These are phyloP conservation scores for Drosophila parthenogenetica DNA, from an alignment of 2,888 invertebrate genomes.

Conservation along the genomic window DNA sequence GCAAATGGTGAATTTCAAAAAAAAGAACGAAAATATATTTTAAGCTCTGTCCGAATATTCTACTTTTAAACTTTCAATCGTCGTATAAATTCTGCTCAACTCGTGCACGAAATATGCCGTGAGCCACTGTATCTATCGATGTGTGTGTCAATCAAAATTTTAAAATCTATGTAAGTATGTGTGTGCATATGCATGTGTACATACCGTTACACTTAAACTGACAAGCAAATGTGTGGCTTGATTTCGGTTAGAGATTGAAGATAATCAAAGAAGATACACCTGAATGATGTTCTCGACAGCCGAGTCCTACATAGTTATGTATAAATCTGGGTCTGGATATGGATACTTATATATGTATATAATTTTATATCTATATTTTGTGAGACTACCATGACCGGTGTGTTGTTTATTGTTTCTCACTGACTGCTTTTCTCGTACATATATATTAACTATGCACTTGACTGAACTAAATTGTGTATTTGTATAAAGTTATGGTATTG, in stretches of 20 bases:
- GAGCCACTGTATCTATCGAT: background rate
- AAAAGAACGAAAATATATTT: too few species aligned
- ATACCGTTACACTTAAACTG: background rate
- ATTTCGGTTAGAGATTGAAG: background rate
- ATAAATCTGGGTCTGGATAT: background rate
- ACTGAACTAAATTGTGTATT: background rate
- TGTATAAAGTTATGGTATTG: conserved; percentile 1
- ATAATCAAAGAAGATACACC: conserved; percentile 3
- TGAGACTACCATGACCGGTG: conserved; percentile 50
- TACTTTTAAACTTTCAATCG: too few species aligned
- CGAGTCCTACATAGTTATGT: background rate
- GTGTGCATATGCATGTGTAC: background rate
- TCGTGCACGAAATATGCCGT: too few species aligned
- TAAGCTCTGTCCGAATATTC: too few species aligned
- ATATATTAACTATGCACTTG: conserved; percentile 25
- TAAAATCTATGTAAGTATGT: background rate
- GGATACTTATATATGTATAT: conserved; percentile 9
- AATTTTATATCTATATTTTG: conserved; percentile 7
- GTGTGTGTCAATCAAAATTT: background rate
- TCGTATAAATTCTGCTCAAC: too few species aligned
- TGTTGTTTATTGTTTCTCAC: conserved; percentile 9
- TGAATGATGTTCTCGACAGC: background rate
- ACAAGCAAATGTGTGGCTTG: background rate
- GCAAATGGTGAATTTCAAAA: too few species aligned
- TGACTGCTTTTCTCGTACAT: conserved; percentile 9